Percentiles rank a stretch among this genome's conserved stretches.
Conservation (phyloP, 2,797 vertebrate genomes). For the Myotis pilosus region DNA sequence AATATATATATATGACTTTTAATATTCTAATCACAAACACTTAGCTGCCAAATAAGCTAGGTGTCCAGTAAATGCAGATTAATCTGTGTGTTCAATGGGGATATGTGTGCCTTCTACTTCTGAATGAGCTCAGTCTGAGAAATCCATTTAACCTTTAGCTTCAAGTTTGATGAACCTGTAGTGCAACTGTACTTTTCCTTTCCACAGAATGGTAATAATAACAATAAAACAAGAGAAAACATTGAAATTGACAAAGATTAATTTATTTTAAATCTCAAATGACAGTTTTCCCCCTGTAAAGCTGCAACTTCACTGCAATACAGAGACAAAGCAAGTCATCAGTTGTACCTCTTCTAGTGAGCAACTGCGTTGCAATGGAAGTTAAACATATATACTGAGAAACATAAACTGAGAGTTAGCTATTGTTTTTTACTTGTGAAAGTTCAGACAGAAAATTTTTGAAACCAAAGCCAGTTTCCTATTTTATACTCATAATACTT, state of each 20-base stretch:
- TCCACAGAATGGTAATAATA: conserved; percentile 67
- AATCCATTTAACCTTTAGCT: conserved; percentile 79
- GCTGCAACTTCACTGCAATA: conserved; percentile 48
- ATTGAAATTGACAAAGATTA: conserved; percentile 76
- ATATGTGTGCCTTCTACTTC: background rate
- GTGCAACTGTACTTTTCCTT: conserved; percentile 67
- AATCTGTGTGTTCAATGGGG: background rate
- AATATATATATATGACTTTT: background rate
- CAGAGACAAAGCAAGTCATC: conserved; percentile 59
- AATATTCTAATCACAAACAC: conserved; percentile 38
- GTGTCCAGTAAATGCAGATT: conserved; percentile 4
- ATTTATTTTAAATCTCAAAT: conserved; percentile 72
- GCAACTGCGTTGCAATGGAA: background rate
- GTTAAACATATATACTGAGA: background rate
- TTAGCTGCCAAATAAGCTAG: conserved; percentile 15
- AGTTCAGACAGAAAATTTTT: conserved; percentile 63
- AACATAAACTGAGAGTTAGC: background rate
- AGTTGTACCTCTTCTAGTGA: conserved; percentile 58
- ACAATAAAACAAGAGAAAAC: conserved; percentile 75
- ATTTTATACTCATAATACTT: conserved; percentile 23
- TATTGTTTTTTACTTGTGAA: conserved; percentile 41
- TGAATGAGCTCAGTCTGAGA: conserved; percentile 61
- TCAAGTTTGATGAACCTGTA: conserved; percentile 73
- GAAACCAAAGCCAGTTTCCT: conserved; percentile 52
- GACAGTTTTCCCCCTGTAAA: conserved; percentile 78